phyloP scores from a whole-genome alignment of 2,113 vertebrate genomes.

The Odocoileus hemionus region DNA sequence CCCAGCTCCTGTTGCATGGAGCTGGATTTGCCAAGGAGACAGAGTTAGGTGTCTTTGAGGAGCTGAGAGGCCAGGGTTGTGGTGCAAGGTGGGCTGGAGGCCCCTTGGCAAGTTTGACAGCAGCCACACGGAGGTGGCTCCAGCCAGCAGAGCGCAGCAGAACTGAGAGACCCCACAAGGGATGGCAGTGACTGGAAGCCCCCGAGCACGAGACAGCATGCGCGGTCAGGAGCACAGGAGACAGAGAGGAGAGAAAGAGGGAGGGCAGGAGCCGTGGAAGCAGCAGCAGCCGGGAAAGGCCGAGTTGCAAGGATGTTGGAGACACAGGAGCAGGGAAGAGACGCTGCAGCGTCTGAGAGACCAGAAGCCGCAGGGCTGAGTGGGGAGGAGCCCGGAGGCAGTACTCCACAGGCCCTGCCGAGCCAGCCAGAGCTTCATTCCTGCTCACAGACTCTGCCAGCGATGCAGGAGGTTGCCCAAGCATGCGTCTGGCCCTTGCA shows the following conservation, averaged over 20 bases:
- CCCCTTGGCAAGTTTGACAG: background rate
- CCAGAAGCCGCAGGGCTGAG: background rate
- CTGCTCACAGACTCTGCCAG: background rate
- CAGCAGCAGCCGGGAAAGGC: accelerated
- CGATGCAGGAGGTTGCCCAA: background rate
- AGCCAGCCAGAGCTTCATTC: background rate
- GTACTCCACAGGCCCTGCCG: accelerated
- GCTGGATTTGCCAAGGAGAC: background rate
- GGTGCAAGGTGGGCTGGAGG: too few species aligned
- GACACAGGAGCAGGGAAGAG: background rate
- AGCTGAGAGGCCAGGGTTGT: background rate
- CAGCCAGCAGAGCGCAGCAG: background rate
- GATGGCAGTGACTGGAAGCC: background rate
- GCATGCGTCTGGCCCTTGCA: background rate
- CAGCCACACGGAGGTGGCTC: background rate
- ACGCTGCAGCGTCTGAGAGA: background rate
- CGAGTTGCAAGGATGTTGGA: background rate
- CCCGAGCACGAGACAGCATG: background rate
- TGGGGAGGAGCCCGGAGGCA: background rate
- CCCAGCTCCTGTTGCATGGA: background rate
- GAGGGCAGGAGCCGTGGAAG: background rate
- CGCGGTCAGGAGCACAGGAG: background rate
- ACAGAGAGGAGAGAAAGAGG: background rate
- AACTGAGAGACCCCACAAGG: background rate
- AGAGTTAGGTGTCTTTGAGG: background rate